phyloP scores from a whole-genome alignment of 2,888 invertebrate genomes.

The Scaptomyza reducta region DNA sequence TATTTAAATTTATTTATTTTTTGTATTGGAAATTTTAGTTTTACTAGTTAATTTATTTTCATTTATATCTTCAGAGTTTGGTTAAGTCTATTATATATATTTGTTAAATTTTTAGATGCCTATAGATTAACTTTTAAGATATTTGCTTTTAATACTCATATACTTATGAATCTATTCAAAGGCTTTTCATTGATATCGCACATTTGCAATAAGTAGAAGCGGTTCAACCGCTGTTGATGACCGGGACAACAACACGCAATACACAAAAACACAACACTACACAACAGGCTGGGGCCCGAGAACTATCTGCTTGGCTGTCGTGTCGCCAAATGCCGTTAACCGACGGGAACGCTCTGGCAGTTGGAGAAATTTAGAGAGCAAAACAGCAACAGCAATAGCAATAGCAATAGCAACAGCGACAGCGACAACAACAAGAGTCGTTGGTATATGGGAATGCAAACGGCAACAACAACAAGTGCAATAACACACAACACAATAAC shows the following conservation, averaged over 20 bases:
- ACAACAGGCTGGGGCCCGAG: constrained; percentile 46
- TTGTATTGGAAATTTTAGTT: not conserved
- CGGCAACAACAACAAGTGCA: constrained; percentile 56
- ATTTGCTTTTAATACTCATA: not conserved
- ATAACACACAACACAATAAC: constrained; percentile 68
- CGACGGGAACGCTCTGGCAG: constrained; percentile 54
- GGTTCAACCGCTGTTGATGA: constrained; percentile 20
- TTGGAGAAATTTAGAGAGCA: constrained; percentile 70
- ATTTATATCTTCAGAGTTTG: not conserved
- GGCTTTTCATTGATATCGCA: not conserved
- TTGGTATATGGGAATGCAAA: constrained; percentile 33
- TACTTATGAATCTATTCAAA: not conserved
- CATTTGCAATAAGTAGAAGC: not conserved
- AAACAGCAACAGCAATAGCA: constrained; percentile 67
- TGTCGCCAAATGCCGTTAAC: constrained; percentile 73
- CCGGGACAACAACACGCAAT: constrained; percentile 39
- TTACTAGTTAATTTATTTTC: not conserved
- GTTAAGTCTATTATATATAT: not conserved
- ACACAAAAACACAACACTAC: constrained; percentile 46
- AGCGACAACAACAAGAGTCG: constrained; percentile 30
- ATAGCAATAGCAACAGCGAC: constrained; percentile 30
- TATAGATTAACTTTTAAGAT: not conserved
- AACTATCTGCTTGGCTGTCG: constrained; percentile 75
- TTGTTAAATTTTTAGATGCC: not conserved
- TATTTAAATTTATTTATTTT: not conserved